A percentile compares a stretch with the other conserved stretches of the same genome.
phyloP scores from a whole-genome alignment of 53 echinoderm and acorn worm genomes.

The Mesocentrotus franciscanus region DNA sequence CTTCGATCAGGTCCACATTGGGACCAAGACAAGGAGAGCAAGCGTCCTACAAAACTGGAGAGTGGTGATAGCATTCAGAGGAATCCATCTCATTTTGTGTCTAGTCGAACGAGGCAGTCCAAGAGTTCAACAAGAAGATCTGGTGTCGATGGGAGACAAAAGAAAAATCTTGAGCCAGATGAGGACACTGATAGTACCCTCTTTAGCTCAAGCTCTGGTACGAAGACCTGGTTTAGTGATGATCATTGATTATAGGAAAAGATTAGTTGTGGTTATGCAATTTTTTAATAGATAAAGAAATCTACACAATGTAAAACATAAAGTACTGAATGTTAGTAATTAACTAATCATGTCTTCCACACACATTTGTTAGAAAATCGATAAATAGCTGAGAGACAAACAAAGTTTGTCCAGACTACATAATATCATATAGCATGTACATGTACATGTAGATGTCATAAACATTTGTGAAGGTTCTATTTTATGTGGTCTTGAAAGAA shows the following conservation, averaged over 20 bases:
- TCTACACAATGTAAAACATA: background rate
- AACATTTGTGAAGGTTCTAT: no score
- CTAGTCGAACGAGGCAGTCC: constrained; percentile 68
- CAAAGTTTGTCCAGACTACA: background rate
- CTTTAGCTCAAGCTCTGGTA: constrained; percentile 46
- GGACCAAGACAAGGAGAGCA: background rate
- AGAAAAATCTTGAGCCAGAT: constrained; percentile 3
- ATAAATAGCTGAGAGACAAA: background rate
- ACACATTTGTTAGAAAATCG: background rate
- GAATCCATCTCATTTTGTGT: constrained; percentile 64
- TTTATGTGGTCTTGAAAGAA: no score
- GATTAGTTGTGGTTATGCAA: background rate
- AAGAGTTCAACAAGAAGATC: constrained; percentile 18
- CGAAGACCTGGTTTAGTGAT: constrained; percentile 33
- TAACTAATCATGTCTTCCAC: background rate
- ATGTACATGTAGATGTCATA: background rate
- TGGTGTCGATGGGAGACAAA: background rate
- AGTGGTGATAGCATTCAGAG: constrained; percentile 52
- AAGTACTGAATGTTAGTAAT: background rate
- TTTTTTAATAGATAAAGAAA: background rate
- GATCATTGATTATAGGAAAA: background rate
- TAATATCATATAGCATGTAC: background rate
- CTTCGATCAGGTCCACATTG: constrained; percentile 71
- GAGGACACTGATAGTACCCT: constrained; percentile 61
- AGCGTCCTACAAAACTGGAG: background rate